phyloP scores from a whole-genome alignment of 2,113 vertebrate genomes.

The Shinisaurus crocodilurus region DNA sequence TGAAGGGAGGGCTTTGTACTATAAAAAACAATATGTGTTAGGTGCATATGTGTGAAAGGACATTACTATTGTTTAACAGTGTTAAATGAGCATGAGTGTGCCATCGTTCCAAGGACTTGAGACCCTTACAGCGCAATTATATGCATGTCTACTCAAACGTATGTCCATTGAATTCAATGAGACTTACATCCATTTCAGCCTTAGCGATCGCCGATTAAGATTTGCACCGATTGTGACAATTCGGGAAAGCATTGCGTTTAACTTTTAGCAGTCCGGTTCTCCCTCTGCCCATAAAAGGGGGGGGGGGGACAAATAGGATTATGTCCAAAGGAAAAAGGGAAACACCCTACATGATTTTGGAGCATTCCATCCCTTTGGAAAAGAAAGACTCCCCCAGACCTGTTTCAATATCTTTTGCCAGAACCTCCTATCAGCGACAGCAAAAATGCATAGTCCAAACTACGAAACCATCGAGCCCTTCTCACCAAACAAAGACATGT shows the following conservation, averaged over 20 bases:
- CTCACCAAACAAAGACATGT: slow-evolving; percentile 61
- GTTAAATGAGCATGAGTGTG: slow-evolving; percentile 38
- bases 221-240: slow-evolving; percentile 61
- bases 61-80: background rate
- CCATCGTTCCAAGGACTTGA: slow-evolving; percentile 57
- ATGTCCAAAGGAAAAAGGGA: slow-evolving; percentile 31
- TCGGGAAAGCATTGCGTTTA: slow-evolving; percentile 54
- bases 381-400: background rate
- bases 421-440: slow-evolving; percentile 42
- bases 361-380: slow-evolving; percentile 15
- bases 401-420: slow-evolving; percentile 38
- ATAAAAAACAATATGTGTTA: background rate
- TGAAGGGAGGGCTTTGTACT: background rate
- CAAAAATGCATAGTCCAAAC: slow-evolving; percentile 26
- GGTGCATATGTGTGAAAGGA: background rate
- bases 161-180: no score
- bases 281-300: slow-evolving; percentile 36
- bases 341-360: background rate
- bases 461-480: slow-evolving; percentile 47
- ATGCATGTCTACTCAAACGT: background rate
- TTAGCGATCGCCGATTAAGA: slow-evolving; percentile 66
- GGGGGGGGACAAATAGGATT: slow-evolving; percentile 1
- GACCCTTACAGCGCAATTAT: background rate
- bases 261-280: slow-evolving; percentile 41
- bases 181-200: background rate